A percentile compares a stretch with the other conserved stretches of the same genome.
Evolutionary conservation across 1,140 invertebrate species (phyloP).

Genomic region (Capitella teleta): DNA sequence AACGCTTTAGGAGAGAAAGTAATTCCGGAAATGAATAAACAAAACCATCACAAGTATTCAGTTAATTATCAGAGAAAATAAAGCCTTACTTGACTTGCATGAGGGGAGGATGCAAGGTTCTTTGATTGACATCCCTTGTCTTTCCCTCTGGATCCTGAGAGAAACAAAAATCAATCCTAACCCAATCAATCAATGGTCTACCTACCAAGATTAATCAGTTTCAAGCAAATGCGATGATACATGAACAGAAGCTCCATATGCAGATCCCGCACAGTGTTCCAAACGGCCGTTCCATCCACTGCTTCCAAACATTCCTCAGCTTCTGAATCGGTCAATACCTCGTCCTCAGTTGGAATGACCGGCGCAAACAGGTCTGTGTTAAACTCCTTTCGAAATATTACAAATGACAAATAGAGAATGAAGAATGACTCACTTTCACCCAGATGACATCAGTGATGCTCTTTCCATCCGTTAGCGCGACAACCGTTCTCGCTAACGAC

Average conservation of each 20-base stretch:
- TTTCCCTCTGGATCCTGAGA: too few relatives aligned
- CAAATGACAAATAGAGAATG: background rate
- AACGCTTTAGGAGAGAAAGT: too few relatives aligned
- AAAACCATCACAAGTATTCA: too few relatives aligned
- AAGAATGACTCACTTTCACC: slow-evolving; percentile 25
- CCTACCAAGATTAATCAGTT: slow-evolving; percentile 22
- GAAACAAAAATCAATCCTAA: too few relatives aligned
- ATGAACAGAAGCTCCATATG: slow-evolving; percentile 36
- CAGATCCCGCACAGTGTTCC: slow-evolving; percentile 37
- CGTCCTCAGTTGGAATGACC: slow-evolving; percentile 1
- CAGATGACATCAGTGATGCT: slow-evolving; percentile 34
- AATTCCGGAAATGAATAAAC: too few relatives aligned
- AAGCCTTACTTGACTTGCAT: too few relatives aligned
- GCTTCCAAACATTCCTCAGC: background rate
- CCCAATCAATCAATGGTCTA: too few relatives aligned
- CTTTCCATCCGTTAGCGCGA: slow-evolving; percentile 31
- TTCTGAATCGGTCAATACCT: background rate
- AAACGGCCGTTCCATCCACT: slow-evolving; percentile 22
- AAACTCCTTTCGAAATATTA: slow-evolving; percentile 22
- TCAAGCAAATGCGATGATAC: slow-evolving; percentile 37
- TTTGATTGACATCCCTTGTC: too few relatives aligned
- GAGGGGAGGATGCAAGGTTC: too few relatives aligned
- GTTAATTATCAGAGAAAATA: too few relatives aligned
- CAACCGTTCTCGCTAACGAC: slow-evolving; percentile 26
- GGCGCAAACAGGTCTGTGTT: slow-evolving; percentile 29